Percentiles rank a stretch among this genome's conserved stretches.
Evolutionary conservation across 2,113 vertebrate species (phyloP).

Genomic region (Cyanoramphus novaezelandiae): DNA sequence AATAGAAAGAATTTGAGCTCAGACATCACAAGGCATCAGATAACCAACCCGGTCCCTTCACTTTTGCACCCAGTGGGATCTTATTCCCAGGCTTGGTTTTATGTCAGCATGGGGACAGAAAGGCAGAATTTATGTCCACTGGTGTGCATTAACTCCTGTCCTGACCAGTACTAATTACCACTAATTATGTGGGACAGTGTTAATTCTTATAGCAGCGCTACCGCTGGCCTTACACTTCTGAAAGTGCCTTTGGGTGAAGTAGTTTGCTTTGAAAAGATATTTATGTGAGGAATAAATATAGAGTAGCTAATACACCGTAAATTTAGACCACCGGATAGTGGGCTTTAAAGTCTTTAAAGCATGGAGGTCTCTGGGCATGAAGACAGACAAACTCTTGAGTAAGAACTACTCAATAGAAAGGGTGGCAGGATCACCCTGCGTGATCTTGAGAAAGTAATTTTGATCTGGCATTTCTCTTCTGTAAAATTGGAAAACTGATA

Average conservation of each 20-base stretch:
- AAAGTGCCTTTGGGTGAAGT: slow-evolving; percentile 54
- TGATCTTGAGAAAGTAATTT: slow-evolving; percentile 55
- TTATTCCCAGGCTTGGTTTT: neutral
- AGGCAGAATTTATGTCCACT: slow-evolving; percentile 29
- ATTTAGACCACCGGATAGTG: neutral
- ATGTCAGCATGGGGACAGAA: neutral
- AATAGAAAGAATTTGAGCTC: neutral
- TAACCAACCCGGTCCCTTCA: neutral
- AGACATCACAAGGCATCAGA: neutral
- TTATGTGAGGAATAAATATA: slow-evolving; percentile 50
- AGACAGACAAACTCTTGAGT: slow-evolving; percentile 28
- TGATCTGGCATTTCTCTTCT: slow-evolving; percentile 35
- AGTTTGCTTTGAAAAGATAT: slow-evolving; percentile 41
- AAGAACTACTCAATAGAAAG: slow-evolving; percentile 48
- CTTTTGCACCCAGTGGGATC: neutral
- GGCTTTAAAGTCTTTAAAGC: neutral
- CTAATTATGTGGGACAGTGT: slow-evolving; percentile 58
- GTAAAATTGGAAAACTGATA: slow-evolving; percentile 5
- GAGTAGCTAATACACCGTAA: slow-evolving; percentile 26
- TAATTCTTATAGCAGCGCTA: slow-evolving; percentile 41
- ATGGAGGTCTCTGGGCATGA: neutral
- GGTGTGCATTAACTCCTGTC: slow-evolving; percentile 53
- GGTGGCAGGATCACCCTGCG: slow-evolving; percentile 35
- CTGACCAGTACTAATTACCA: slow-evolving; percentile 32
- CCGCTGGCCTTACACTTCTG: slow-evolving; percentile 38